Base-by-base conservation (phyloP, 2,797 vertebrate genomes). In the Paratrypauchen microcephalus region DNA sequence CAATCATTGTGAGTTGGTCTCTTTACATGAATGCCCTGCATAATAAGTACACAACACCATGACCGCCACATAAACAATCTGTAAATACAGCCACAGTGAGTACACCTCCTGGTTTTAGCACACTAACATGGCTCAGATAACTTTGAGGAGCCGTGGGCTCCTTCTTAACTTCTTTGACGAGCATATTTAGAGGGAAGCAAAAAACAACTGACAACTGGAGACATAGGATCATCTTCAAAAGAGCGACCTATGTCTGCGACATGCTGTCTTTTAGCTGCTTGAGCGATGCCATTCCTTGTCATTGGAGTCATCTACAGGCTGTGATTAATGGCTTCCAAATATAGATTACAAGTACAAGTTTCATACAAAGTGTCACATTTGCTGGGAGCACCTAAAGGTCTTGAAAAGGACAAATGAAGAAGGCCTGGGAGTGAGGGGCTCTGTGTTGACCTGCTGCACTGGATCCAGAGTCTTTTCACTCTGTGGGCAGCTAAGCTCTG, bases 141-240 rank as follows among this genome's bases (percentile, higher is more conserved):
- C 68, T 75, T 76, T 72, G 41, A 45, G 32, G 60, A 23, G 50
- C 30, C 6, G 58, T 68, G 70, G 8, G 2, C 57, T 72, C 65
- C 67, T 71, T 23, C 68, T 73, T 71, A 71, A 30, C 71, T 73
- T 52, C 66, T 79, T 71, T 78, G 71, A 69, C 50, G 77, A 78
- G 60, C 73, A 77, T 78, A 77, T 82, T 80, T 78, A 79, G 60
- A 82, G 45, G 32, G 71, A 79, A 75, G 63, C 72, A 82, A 87
- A 86, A 88, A 52, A 86, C 85, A 89, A 87, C 86, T 78, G 87
- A 85, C 86, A 85, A 74, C 76, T 30, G 18, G 76, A 88, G 79
- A 80, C 41, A 21, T 2, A 47, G 76, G 81, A 84, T 89, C 83
- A 69, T 88, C 81, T 89, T 90, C 79, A 86, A 88, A 89, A 85